Evolutionary conservation across 2,888 invertebrate species (phyloP), one percentile per base, ranked within the genome.

Genomic region (Automeris io): DNA sequence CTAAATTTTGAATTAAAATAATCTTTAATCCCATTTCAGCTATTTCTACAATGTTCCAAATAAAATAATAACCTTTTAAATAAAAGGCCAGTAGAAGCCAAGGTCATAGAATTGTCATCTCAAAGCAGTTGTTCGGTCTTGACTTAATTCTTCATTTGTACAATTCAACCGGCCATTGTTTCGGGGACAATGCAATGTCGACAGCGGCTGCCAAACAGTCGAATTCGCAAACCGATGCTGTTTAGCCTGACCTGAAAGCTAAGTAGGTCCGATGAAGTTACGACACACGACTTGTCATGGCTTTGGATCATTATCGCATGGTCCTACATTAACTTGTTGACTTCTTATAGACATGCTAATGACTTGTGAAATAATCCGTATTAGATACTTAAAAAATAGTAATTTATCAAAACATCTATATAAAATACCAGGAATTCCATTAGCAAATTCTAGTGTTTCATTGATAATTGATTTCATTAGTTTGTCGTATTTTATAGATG

Each of bases 181-280:
- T 53, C 33, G 41, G 40, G 52, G 39, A 72, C 67, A 71, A 72
- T 70, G 49, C 58, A 56, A 43, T 51, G 63, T 57, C 61, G 61
- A 57, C 54, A 39, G 16, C n/a, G n/a, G 16, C 22, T 23, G 21
- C n/a, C 43, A 56, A 55, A 57, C 60, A 49, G 54, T 46, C 51
- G 55, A 60, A 54, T 68, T 59, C 50, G 66, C 70, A 54, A 61
- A 60, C 42, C 40, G 47, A 56, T 54, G 48, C 19, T 43, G 44
- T 43, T 51, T 31, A 29, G 42, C 43, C 47, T 37, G 46, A 47
- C 47, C 34, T 39, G 21, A 48, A 52, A 50, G 35, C 41, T 36
- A 47, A 43, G 41, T 44, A 43, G 33, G 40, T 47, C 46, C 52
- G 50, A 48, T 47, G 43, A 29, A 35, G 42, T 49, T 49, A 43